Conservation (phyloP, 2,888 invertebrate genomes). For the Drosophila affinis region DNA sequence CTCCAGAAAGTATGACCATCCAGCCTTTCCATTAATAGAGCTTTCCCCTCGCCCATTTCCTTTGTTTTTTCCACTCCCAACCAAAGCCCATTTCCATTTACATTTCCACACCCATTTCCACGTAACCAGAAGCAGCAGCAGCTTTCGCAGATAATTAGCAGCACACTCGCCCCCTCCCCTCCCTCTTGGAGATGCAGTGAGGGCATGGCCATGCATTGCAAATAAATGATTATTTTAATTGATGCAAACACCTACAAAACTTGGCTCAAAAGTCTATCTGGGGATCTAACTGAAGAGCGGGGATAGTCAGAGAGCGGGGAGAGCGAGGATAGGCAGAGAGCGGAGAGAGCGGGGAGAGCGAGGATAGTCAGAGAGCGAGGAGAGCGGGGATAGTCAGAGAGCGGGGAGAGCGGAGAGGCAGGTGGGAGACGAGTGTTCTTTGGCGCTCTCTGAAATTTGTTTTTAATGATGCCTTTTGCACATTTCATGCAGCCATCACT, state of each 20-base stretch:
- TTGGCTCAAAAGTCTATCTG: conserved; percentile 41
- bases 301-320: background rate
- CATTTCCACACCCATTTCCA: conserved; percentile 36
- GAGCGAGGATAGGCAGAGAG: background rate
- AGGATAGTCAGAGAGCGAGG: no score
- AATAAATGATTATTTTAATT: conserved; percentile 77
- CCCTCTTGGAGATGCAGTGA: background rate
- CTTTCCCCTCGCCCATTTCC: no score
- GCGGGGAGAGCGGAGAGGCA: no score
- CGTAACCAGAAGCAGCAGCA: conserved; percentile 40
- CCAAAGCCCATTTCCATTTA: conserved; percentile 29
- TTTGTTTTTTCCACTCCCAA: background rate
- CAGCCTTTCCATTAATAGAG: no score
- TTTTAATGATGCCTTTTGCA: conserved; percentile 77
- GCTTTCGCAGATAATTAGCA: conserved; percentile 53
- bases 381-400: no score
- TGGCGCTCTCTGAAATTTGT: conserved; percentile 69
- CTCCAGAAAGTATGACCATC: no score
- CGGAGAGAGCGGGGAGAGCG: background rate
- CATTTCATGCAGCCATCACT: conserved; percentile 68
- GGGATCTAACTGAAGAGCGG: background rate
- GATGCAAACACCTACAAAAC: conserved; percentile 72
- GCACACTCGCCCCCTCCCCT: conserved; percentile 22
- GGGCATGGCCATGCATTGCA: conserved; percentile 52
- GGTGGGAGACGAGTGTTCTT: conserved; percentile 19